phyloP scores from a whole-genome alignment of 1,140 invertebrate species.

The Cephus cinctus region DNA sequence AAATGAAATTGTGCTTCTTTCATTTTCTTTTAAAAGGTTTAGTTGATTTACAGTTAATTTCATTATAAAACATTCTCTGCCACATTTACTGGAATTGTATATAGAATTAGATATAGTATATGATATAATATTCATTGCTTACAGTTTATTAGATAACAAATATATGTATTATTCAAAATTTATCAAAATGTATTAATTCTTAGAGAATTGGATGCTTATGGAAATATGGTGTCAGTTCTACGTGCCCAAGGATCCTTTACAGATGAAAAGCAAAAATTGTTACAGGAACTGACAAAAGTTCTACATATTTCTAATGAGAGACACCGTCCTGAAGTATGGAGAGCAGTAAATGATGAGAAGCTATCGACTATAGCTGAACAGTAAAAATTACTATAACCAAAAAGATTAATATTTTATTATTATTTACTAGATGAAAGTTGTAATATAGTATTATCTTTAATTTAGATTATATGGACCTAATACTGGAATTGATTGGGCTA shows the following conservation, averaged over 20 bases:
- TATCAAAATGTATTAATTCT: slow-evolving; percentile 8
- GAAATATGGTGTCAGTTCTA: slow-evolving; percentile 82
- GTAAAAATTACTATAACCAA: slow-evolving; percentile 58
- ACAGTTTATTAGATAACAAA: not conserved
- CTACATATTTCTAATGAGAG: slow-evolving; percentile 87
- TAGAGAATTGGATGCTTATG: slow-evolving; percentile 88
- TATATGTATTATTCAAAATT: not conserved
- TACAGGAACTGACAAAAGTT: slow-evolving; percentile 76
- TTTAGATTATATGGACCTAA: slow-evolving; percentile 77
- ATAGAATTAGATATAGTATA: not conserved
- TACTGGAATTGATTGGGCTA: slow-evolving; percentile 79
- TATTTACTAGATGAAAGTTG: slow-evolving; percentile 10
- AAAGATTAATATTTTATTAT: slow-evolving; percentile 6
- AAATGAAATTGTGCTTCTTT: slow-evolving; percentile 36
- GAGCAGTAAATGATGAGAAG: slow-evolving; percentile 89
- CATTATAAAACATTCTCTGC: slow-evolving; percentile 1
- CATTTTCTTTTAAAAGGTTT: slow-evolving; percentile 15
- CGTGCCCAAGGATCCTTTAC: slow-evolving; percentile 87
- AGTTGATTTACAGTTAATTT: not conserved
- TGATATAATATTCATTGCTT: not conserved
- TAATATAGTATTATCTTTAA: slow-evolving; percentile 29
- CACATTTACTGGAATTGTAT: not conserved
- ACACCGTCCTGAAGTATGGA: slow-evolving; percentile 84
- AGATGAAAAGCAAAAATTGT: slow-evolving; percentile 78
- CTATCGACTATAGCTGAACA: slow-evolving; percentile 83